Percentiles rank a stretch among this genome's conserved stretches.
Conservation (phyloP, 2,113 vertebrate genomes). For the Sander lucioperca region DNA sequence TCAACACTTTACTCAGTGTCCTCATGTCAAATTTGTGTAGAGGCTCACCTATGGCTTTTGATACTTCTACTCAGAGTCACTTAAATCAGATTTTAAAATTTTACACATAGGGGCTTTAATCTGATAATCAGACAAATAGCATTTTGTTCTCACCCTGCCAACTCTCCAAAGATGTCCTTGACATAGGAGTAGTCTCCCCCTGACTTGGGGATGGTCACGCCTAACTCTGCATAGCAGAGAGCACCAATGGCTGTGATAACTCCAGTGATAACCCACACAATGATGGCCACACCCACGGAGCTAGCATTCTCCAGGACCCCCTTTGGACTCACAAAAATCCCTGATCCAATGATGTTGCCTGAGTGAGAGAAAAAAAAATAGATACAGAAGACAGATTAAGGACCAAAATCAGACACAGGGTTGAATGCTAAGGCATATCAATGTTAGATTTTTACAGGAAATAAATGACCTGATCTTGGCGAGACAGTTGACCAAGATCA, state of each 20-base stretch:
- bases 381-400: neutral
- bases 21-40: too few relatives aligned
- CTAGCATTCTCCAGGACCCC: conserved; percentile 88
- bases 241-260: conserved; percentile 88
- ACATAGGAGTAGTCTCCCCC: conserved; percentile 90
- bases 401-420: neutral
- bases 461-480: too few relatives aligned
- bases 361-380: neutral
- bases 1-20: neutral
- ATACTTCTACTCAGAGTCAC: too few relatives aligned
- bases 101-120: neutral
- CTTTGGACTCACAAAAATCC: conserved; percentile 91
- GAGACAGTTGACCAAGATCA: too few relatives aligned
- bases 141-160: conserved; percentile 85
- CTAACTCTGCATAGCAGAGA: conserved; percentile 90
- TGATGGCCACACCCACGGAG: conserved; percentile 86
- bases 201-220: conserved; percentile 90
- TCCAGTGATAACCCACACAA: conserved; percentile 87
- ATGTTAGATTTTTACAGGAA: neutral
- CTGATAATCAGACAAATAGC: neutral
- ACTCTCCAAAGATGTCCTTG: conserved; percentile 89
- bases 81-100: too few relatives aligned
- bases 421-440: neutral
- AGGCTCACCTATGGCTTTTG: too few relatives aligned
- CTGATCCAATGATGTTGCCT: conserved; percentile 90